Conservation (phyloP, 1,140 invertebrate genomes). For the Chironomus tepperi region DNA sequence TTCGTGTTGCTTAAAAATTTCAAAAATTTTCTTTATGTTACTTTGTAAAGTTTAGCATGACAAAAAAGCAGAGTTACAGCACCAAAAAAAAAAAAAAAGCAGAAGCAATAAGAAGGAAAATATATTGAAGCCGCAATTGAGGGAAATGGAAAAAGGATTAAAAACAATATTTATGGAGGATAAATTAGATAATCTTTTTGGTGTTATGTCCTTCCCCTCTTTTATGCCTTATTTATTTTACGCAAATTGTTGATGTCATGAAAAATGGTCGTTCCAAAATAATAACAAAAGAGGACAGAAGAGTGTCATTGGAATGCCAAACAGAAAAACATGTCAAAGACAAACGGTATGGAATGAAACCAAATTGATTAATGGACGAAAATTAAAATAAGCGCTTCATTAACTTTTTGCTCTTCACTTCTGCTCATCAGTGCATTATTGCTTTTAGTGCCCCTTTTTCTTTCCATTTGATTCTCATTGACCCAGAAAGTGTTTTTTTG, state of each 20-base stretch:
- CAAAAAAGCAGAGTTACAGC: too few relatives aligned
- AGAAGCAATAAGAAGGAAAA: not conserved
- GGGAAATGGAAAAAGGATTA: not conserved
- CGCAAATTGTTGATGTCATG: not conserved
- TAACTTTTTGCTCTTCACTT: not conserved
- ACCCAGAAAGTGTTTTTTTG: not conserved
- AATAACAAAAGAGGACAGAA: not conserved
- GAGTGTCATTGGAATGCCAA: not conserved
- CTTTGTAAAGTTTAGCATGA: too few relatives aligned
- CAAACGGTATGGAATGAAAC: not conserved
- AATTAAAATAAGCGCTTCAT: slow-evolving; percentile 14
- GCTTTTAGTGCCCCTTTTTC: not conserved
- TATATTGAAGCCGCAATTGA: not conserved
- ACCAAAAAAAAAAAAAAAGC: not conserved
- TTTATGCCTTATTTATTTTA: slow-evolving; percentile 9
- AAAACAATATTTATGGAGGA: slow-evolving; percentile 8
- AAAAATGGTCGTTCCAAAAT: not conserved
- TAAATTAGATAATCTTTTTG: slow-evolving; percentile 2
- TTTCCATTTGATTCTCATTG: not conserved
- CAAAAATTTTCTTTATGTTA: too few relatives aligned
- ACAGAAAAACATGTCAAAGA: not conserved
- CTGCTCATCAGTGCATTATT: not conserved
- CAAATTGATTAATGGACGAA: not conserved
- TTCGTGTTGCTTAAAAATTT: too few relatives aligned
- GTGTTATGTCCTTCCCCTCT: not conserved